A percentile compares a stretch with the other conserved stretches of the same genome.
Conservation (phyloP, 2,888 invertebrate genomes). For the Nomada fabriciana region DNA sequence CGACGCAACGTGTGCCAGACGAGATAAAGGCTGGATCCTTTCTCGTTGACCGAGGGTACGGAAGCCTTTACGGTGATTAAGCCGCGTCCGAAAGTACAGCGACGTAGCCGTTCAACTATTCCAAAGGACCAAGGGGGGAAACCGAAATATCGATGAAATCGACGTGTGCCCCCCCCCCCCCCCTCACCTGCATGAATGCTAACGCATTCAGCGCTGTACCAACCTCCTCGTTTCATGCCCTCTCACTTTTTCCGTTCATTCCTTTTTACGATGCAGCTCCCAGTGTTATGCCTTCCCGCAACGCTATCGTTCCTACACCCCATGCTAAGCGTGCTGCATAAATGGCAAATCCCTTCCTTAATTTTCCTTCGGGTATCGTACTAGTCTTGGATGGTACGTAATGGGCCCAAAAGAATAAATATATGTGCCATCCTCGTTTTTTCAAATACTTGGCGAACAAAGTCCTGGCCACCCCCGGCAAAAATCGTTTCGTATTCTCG, state of each 20-base stretch:
- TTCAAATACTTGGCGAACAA: slow-evolving; percentile 20
- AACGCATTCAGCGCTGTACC: slow-evolving; percentile 61
- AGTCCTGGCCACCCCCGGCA: slow-evolving; percentile 17
- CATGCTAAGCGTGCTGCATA: background rate
- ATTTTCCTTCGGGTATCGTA: background rate
- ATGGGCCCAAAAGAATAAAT: slow-evolving; percentile 17
- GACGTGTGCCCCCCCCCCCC: slow-evolving; percentile 61
- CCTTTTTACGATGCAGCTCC: background rate
- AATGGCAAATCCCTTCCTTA: background rate
- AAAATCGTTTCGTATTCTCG: slow-evolving; percentile 49
- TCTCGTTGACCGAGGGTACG: slow-evolving; percentile 61
- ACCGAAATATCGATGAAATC: slow-evolving; percentile 78
- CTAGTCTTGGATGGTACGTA: background rate
- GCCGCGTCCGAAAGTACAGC: slow-evolving; percentile 71
- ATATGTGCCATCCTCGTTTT: background rate
- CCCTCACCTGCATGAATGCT: slow-evolving; percentile 67
- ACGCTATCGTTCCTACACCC: background rate
- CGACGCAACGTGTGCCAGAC: slow-evolving; percentile 67
- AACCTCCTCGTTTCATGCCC: slow-evolving; percentile 17
- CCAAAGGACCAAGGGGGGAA: slow-evolving; percentile 53
- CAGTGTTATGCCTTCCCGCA: background rate
- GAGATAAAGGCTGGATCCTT: slow-evolving; percentile 71
- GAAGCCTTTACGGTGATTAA: slow-evolving; percentile 69
- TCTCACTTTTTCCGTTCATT: background rate
- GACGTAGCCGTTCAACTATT: slow-evolving; percentile 53